Base-by-base conservation (phyloP, 2,113 vertebrate genomes). In the Malaclemys terrapin region DNA sequence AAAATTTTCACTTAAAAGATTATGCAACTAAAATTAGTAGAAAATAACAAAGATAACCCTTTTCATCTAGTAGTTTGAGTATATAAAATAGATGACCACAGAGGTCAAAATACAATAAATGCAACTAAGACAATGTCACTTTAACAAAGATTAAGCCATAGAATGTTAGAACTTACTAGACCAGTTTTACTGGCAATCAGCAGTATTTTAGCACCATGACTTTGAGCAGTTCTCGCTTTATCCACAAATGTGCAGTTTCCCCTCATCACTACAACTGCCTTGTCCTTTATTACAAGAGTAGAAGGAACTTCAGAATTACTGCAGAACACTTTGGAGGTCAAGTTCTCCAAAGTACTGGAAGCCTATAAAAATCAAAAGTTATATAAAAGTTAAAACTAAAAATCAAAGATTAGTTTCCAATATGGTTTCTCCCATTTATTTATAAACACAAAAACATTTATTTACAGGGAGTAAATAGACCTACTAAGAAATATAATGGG, bases 191-290 rank as follows among this genome's bases (percentile, higher is more conserved):
- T 99, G 94, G 98, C 99, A 91, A 99, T 97, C 94, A 99, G 93
- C 85, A 99, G 96, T 19, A 98, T 94, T 87, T 97, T 96, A 82
- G 99, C 99, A 75, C 98, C 98, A 1, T 96, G 97, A 4, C 1
- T 82, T 90, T 99, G 98, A 69, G 99, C 99, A 56, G 99, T 96
- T 50, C 87, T 79, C 50, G 99, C 99, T 96, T 99, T 99, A 94
- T 99, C 98, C 92, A 98, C 96, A 96, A 98, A 98, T 19, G 96
- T 76, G 96, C 99, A 99, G 35, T 97, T 96, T 11, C 99, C 99
- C 50, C 97, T 97, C 98, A 98, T 98, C 65, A 99, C 99, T 52
- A 98, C 98, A 89, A 99, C 88, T 1, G 99, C 99, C 94, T 98
- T 99, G 84, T 98, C 98, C 91, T 97, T 98, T 75, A 99, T 85